Evolutionary conservation across 1,140 invertebrate species (phyloP).

Genomic region (Chironomus striatipennis): DNA sequence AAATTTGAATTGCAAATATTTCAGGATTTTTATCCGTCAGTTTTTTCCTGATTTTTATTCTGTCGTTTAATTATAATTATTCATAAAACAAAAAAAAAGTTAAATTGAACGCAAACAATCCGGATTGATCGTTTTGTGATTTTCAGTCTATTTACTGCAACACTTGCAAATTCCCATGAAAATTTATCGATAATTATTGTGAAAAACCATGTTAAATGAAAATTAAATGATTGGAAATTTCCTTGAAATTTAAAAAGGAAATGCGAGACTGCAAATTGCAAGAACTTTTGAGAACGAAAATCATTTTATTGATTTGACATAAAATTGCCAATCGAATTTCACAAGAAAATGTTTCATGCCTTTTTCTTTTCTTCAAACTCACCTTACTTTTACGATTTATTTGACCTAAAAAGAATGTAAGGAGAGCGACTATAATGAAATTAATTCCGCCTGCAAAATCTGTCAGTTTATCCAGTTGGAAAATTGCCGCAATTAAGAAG

Average conservation of each 20-base stretch:
- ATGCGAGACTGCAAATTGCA: neutral
- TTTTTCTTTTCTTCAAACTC: constrained; percentile 28
- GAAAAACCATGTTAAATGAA: no score
- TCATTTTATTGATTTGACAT: constrained; percentile 32
- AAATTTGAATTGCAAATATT: no score
- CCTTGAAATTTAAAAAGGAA: neutral
- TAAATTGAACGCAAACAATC: no score
- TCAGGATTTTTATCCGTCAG: no score
- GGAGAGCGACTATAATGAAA: constrained; percentile 77
- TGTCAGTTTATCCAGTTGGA: constrained; percentile 82
- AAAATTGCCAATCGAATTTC: constrained; percentile 25
- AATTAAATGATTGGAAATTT: no score
- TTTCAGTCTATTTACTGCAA: no score
- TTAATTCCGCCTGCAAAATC: constrained; percentile 88
- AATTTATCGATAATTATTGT: no score
- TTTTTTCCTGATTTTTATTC: no score
- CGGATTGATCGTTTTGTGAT: no score
- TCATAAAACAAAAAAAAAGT: no score
- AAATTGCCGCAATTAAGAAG: constrained; percentile 73
- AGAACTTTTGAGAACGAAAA: constrained; percentile 22
- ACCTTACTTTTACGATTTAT: constrained; percentile 55
- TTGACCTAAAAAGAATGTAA: constrained; percentile 80
- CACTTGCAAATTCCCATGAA: no score
- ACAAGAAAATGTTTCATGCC: neutral
- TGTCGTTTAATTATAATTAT: no score